A percentile compares a stretch with the other conserved stretches of the same genome.
These are phyloP conservation scores for Dasypogon diadema DNA, from an alignment of 2,888 invertebrate species.

Conservation along the genomic window DNA sequence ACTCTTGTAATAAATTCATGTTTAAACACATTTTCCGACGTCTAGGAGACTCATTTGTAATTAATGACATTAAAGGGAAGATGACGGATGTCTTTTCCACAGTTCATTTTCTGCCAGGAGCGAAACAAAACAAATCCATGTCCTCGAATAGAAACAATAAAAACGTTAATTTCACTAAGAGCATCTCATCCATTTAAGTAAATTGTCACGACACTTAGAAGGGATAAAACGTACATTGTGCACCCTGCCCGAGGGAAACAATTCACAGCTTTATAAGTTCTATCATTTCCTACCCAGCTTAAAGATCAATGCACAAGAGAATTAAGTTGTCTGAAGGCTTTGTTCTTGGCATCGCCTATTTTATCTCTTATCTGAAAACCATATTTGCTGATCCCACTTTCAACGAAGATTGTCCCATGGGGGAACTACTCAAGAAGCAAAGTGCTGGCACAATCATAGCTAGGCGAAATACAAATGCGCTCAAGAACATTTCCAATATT, in stretches of 20 bases:
- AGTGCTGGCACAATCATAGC: conserved; percentile 1
- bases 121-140: background rate
- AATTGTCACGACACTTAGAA: conserved; percentile 12
- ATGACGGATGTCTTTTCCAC: background rate
- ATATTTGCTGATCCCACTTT: conserved; percentile 23
- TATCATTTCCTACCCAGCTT: background rate
- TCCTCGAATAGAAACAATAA: background rate
- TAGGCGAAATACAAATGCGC: background rate
- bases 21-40: background rate
- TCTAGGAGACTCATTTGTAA: background rate
- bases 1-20: background rate
- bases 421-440: conserved; percentile 7
- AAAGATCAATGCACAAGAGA: background rate
- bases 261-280: conserved; percentile 15
- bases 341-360: conserved; percentile 3
- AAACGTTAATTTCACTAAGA: conserved; percentile 4
- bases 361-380: conserved; percentile 37
- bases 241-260: background rate
- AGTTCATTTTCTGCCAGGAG: background rate
- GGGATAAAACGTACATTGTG: background rate
- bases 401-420: conserved; percentile 8
- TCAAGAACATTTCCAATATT: conserved; percentile 25
- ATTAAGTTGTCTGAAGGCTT: conserved; percentile 31
- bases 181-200: conserved; percentile 15
- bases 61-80: background rate